Percentiles rank a stretch among this genome's conserved stretches.
phyloP scores from a whole-genome alignment of 2,113 vertebrate species.

The Beaufortia kweichowensis region DNA sequence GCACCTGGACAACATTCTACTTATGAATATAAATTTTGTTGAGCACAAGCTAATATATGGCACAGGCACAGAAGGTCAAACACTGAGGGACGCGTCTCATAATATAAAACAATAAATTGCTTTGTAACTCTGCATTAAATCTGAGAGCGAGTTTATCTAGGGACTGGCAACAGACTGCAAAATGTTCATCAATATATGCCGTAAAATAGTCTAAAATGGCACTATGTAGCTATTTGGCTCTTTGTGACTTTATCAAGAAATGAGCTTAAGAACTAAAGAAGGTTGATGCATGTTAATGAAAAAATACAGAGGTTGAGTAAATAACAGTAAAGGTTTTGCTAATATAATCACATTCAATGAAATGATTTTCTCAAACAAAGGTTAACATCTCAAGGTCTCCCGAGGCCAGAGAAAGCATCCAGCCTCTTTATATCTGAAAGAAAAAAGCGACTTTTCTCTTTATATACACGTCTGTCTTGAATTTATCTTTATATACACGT shows the following conservation, averaged over 20 bases:
- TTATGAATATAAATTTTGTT: conserved; percentile 15
- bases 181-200: conserved; percentile 3
- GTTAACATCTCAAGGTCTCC: neutral
- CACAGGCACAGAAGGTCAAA: neutral
- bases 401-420: conserved; percentile 11
- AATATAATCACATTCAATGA: neutral
- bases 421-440: neutral
- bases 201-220: no score
- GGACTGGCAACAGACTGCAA: neutral
- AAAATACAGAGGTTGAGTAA: no score
- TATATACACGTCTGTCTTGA: conserved; percentile 9
- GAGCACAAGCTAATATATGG: conserved; percentile 16
- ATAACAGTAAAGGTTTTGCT: no score
- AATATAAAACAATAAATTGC: conserved; percentile 3
- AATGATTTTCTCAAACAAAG: conserved; percentile 4
- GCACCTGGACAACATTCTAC: conserved; percentile 6
- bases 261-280: no score
- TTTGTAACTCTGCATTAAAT: neutral
- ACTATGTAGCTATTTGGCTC: no score
- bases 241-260: no score
- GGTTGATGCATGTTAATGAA: no score
- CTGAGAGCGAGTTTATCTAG: neutral
- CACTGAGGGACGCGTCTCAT: neutral
- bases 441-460: neutral
- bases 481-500: conserved; percentile 11